Conservation (phyloP, 30 jellyfish, hydroid and myxozoan species). For the Hydra vulgaris region DNA sequence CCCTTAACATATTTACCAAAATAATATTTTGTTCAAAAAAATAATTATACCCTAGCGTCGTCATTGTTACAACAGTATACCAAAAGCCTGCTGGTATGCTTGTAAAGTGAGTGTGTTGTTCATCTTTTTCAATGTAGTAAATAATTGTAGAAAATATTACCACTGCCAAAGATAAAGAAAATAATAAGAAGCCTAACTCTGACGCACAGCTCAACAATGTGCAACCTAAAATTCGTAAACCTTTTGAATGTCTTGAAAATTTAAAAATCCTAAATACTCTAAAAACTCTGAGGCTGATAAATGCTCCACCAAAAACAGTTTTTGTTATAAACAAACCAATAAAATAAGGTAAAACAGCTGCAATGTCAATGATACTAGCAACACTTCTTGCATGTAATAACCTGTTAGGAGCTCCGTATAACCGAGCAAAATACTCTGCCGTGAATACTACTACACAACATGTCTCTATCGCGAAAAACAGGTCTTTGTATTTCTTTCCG, state of each 20-base stretch:
- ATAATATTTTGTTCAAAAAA: no score
- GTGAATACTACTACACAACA: conserved; percentile 74
- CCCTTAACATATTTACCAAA: no score
- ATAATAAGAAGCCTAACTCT: conserved; percentile 81
- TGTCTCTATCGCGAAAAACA: conserved; percentile 66
- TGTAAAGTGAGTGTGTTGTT: conserved; percentile 35
- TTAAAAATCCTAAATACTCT: conserved; percentile 92
- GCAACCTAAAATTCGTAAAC: conserved; percentile 80
- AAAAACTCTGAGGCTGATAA: conserved; percentile 77
- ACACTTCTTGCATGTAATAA: conserved; percentile 61
- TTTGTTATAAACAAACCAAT: conserved; percentile 61
- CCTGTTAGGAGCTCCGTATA: conserved; percentile 80
- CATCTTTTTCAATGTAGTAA: conserved; percentile 79
- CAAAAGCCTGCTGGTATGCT: conserved; percentile 90
- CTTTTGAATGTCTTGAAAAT: conserved; percentile 89
- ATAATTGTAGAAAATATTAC: conserved; percentile 78
- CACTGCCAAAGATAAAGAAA: conserved; percentile 85
- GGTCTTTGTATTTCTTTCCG: conserved; percentile 53
- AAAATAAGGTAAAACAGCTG: conserved; percentile 76
- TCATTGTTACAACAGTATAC: conserved; percentile 93
- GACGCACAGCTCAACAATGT: conserved; percentile 79
- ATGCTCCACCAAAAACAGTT: conserved; percentile 78
- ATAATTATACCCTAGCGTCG: conserved; percentile 73
- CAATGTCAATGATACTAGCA: conserved; percentile 55
- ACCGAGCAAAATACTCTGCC: conserved; percentile 62